These are phyloP conservation scores for Solea solea DNA, from an alignment of 2,113 vertebrate species.

Conservation along the genomic window DNA sequence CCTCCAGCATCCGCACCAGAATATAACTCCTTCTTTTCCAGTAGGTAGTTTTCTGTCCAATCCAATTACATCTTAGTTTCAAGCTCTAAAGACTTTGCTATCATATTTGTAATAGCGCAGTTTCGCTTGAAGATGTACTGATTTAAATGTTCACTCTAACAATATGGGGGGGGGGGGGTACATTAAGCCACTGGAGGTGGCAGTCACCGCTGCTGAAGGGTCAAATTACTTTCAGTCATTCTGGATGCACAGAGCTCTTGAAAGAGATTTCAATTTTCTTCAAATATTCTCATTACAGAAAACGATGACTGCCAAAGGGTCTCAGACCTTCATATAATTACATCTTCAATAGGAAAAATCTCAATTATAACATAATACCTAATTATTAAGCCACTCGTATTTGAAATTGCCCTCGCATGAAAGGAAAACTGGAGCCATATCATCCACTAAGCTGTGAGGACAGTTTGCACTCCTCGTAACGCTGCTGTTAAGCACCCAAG, in stretches of 20 bases:
- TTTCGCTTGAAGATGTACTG: conserved; percentile 72
- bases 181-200: conserved; percentile 58
- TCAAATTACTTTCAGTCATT: conserved; percentile 75
- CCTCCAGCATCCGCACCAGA: conserved; percentile 20
- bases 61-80: conserved; percentile 69
- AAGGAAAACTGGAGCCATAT: conserved; percentile 61
- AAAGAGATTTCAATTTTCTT: conserved; percentile 79
- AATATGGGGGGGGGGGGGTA: conserved; percentile 56
- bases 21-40: conserved; percentile 30
- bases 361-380: conserved; percentile 80
- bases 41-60: conserved; percentile 54
- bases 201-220: conserved; percentile 53
- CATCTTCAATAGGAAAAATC: conserved; percentile 76
- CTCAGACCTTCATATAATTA: conserved; percentile 77
- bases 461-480: conserved; percentile 62
- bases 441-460: conserved; percentile 65
- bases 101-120: conserved; percentile 66
- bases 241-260: conserved; percentile 65
- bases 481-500: conserved; percentile 66
- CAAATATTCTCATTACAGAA: conserved; percentile 79
- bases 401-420: conserved; percentile 64
- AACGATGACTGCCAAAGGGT: conserved; percentile 72
- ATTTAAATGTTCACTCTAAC: conserved; percentile 72
- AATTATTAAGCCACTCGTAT: conserved; percentile 70
- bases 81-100: conserved; percentile 61